Percentiles rank a stretch among this genome's conserved stretches.
These are phyloP conservation scores for Hyposmocoma kahamanoa DNA, from an alignment of 1,140 invertebrate species.

Conservation along the genomic window DNA sequence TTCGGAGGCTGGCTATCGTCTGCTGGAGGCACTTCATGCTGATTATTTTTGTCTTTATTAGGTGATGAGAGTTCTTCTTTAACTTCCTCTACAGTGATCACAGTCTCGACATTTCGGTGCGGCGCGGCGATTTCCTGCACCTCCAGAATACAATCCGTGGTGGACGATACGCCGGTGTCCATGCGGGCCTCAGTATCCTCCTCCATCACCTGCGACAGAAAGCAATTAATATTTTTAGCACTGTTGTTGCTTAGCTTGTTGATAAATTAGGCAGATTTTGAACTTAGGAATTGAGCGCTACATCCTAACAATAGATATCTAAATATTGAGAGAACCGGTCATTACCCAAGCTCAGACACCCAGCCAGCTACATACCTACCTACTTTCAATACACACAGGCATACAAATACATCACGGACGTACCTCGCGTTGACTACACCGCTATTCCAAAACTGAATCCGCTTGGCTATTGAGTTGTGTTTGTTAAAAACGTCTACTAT, in stretches of 20 bases:
- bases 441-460: neutral
- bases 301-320: constrained; percentile 30
- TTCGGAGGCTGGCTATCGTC: neutral
- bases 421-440: constrained; percentile 30
- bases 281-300: constrained; percentile 14
- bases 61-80: constrained; percentile 29
- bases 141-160: constrained; percentile 39
- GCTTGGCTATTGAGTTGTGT: constrained; percentile 10
- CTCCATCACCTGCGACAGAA: constrained; percentile 56
- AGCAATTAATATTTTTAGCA: constrained; percentile 35
- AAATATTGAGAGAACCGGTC: constrained; percentile 47
- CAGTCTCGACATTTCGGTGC: constrained; percentile 40
- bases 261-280: constrained; percentile 16
- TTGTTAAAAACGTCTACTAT: constrained; percentile 2
- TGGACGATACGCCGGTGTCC: constrained; percentile 58
- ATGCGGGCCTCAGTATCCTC: constrained; percentile 46
- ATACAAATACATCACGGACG: constrained; percentile 56
- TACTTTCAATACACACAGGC: constrained; percentile 60
- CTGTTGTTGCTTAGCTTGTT: constrained; percentile 27
- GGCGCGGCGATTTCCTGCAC: constrained; percentile 32
- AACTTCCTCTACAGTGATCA: constrained; percentile 44
- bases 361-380: constrained; percentile 47
- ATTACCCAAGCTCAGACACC: constrained; percentile 49
- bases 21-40: too few species aligned
- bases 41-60: constrained; percentile 5